phyloP scores from a whole-genome alignment of 2,113 vertebrate species.

The Sinosuthora webbiana region DNA sequence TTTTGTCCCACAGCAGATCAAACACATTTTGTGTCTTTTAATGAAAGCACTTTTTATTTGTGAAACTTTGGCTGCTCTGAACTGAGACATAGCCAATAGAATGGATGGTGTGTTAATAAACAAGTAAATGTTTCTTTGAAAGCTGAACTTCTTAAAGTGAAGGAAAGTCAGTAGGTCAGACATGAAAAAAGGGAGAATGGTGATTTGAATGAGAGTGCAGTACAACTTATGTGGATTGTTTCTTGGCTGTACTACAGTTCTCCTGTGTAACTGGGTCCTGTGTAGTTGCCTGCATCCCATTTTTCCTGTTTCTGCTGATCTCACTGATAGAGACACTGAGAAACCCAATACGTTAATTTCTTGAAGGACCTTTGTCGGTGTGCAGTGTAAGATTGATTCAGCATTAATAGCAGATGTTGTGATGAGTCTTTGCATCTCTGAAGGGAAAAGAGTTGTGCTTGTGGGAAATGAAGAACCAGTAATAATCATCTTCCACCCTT shows the following conservation, averaged over 20 bases:
- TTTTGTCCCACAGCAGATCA: conserved; percentile 1
- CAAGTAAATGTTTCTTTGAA: conserved; percentile 15
- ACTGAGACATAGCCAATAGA: neutral
- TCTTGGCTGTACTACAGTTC: neutral
- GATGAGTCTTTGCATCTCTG: neutral
- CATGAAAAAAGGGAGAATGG: neutral
- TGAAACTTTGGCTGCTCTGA: neutral
- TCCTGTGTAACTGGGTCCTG: neutral
- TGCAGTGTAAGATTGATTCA: neutral
- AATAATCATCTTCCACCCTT: neutral
- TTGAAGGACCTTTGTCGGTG: neutral
- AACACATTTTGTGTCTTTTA: conserved; percentile 3
- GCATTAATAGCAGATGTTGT: neutral
- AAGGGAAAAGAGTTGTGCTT: neutral
- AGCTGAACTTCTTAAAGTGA: neutral
- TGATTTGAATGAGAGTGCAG: neutral
- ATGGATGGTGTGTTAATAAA: neutral
- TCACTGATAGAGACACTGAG: neutral
- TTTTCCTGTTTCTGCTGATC: neutral
- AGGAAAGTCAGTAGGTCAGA: neutral
- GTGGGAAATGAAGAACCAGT: neutral
- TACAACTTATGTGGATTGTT: neutral
- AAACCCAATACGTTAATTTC: neutral
- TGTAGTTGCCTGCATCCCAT: neutral
- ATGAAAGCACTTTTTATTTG: conserved; percentile 22